Conservation (phyloP, 64 coral and sea anemone species). For the Cladopsammia gracilis region DNA sequence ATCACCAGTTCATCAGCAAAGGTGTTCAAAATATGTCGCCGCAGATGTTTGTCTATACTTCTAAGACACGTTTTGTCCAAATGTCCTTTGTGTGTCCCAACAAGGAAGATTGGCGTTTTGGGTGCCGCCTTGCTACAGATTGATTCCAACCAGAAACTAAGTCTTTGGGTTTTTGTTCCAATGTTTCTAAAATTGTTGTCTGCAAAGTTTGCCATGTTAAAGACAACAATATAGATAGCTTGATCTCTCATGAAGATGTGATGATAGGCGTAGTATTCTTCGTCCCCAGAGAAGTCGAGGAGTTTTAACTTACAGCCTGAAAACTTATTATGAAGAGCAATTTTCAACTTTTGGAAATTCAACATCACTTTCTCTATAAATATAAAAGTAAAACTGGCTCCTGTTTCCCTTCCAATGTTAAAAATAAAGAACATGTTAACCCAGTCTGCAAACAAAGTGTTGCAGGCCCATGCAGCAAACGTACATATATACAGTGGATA, state of each 20-base stretch:
- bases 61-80: background rate
- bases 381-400: background rate
- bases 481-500: background rate
- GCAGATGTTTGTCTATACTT: slow-evolving; percentile 32
- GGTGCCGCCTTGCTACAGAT: slow-evolving; percentile 29
- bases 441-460: background rate
- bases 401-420: background rate
- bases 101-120: slow-evolving; percentile 48
- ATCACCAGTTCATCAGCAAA: slow-evolving; percentile 54
- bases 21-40: slow-evolving; percentile 27
- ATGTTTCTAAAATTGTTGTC: slow-evolving; percentile 36
- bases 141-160: slow-evolving; percentile 67
- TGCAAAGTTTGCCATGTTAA: slow-evolving; percentile 52
- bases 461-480: background rate
- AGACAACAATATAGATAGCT: slow-evolving; percentile 74
- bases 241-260: slow-evolving; percentile 64
- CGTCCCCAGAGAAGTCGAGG: slow-evolving; percentile 63
- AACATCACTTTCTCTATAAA: slow-evolving; percentile 39
- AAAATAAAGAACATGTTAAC: background rate
- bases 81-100: slow-evolving; percentile 68
- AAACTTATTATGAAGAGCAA: slow-evolving; percentile 49
- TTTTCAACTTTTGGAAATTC: slow-evolving; percentile 56
- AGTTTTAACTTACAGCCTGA: slow-evolving; percentile 59
- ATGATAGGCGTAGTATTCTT: slow-evolving; percentile 71
- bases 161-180: slow-evolving; percentile 21